Evolutionary conservation across 2,113 vertebrate species (phyloP), one percentile per base, ranked within the genome.

Genomic region (Cephalopterus ornatus): DNA sequence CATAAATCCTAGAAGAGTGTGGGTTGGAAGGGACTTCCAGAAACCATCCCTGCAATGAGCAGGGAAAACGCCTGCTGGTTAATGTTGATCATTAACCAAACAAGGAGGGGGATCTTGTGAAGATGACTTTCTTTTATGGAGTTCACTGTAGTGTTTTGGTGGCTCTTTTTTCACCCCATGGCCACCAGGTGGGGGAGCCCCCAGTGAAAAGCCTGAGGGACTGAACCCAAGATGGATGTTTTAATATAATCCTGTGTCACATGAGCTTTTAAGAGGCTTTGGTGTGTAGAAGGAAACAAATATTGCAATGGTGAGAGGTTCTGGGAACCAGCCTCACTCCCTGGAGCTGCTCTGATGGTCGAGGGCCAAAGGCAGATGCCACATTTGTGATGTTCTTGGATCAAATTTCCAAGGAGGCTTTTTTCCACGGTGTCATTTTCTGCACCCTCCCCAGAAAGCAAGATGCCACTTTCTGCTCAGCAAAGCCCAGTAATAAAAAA

Each of bases 371-470:
- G 53, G 79, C 89, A 86, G 83, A 44, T 37, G 84, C 24, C 8
- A 2, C 50, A 2, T 21, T 76, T 65, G 72, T 49, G 76, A 55
- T 46, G 75, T 66, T 89, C 72, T 41, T 8, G 46, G 83, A 67
- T 94, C 89, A 32, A 1, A 70, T 95, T 92, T 49, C 92, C 5
- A 1, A 44, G 62, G 15, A 33, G 17, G 5, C 41, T 73, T 46
- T 91, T 94, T 96, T 92, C 87, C 95, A 91, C 8, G 17, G 93
- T 35, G 72, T 92, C 55, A 1, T 1, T 62, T 91, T 82, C 73
- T 41, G 37, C 37, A 3, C 32, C 68, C n/a, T 84, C 28, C 55
- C 14, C 6, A 1, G 22, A 33, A 35, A 56, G 12, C 46, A 39
- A 46, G 56, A 14, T 9, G 14, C 68, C 14, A 3, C 72, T 35